These are phyloP conservation scores for Carposina sasakii DNA, from an alignment of 1,140 invertebrate species.

Conservation along the genomic window DNA sequence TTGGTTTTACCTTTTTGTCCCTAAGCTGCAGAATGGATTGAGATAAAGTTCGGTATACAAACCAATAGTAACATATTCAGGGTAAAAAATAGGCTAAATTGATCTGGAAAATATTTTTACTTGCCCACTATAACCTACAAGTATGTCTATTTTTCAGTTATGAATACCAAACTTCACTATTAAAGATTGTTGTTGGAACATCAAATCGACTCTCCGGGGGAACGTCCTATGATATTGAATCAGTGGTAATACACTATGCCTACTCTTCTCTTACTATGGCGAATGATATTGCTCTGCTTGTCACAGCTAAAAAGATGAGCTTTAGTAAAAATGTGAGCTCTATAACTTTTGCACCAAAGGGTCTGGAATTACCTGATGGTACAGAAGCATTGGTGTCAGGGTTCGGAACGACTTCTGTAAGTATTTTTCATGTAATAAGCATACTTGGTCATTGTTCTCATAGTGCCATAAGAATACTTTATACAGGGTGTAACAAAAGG, in stretches of 20 bases:
- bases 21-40: too few relatives aligned
- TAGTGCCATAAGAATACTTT: too few relatives aligned
- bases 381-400: constrained; percentile 54
- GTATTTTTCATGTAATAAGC: constrained; percentile 19
- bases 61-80: too few relatives aligned
- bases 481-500: too few relatives aligned
- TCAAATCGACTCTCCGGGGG: constrained; percentile 40
- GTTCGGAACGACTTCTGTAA: constrained; percentile 53
- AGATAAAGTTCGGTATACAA: too few relatives aligned
- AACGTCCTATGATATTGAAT: constrained; percentile 36
- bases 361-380: constrained; percentile 29
- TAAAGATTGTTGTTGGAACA: constrained; percentile 48
- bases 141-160: constrained; percentile 33
- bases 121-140: too few relatives aligned
- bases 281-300: constrained; percentile 51
- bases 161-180: constrained; percentile 21
- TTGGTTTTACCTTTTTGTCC: background rate
- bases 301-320: constrained; percentile 30
- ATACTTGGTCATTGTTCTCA: too few relatives aligned
- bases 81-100: too few relatives aligned
- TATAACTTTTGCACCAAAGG: constrained; percentile 30
- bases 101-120: too few relatives aligned
- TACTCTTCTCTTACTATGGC: constrained; percentile 39
- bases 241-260: constrained; percentile 33
- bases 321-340: constrained; percentile 34